These are phyloP conservation scores for Thera britannica DNA, from an alignment of 2,888 invertebrate genomes.

Conservation along the genomic window DNA sequence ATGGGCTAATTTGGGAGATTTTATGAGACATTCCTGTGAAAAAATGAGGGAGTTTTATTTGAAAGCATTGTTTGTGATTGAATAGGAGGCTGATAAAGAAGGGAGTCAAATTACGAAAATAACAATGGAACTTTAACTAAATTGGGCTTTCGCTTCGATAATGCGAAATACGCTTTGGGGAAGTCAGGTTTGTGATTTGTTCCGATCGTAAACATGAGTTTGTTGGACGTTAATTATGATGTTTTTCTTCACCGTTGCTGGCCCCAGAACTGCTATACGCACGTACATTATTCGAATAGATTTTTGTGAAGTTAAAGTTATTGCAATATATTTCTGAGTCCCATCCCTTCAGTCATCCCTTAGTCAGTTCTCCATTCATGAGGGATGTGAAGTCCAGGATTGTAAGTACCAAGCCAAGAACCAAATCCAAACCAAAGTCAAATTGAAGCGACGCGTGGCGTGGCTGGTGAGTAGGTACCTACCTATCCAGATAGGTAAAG, in stretches of 20 bases:
- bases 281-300: no score
- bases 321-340: no score
- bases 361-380: no score
- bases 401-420: no score
- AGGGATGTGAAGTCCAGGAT: no score
- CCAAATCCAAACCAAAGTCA: no score
- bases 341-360: no score
- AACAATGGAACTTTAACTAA: constrained; percentile 23
- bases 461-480: no score
- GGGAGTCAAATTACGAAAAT: constrained; percentile 30
- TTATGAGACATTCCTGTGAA: constrained; percentile 56
- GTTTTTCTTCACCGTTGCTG: background rate
- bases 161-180: background rate
- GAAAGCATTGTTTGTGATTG: constrained; percentile 43
- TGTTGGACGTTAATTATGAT: background rate
- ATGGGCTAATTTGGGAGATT: constrained; percentile 66
- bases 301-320: no score
- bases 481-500: no score
- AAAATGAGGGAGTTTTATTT: constrained; percentile 35
- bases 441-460: no score
- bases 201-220: background rate
- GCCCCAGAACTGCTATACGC: no score
- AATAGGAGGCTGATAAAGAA: constrained; percentile 31
- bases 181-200: background rate
- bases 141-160: constrained; percentile 16